Base-by-base conservation (phyloP, 1,140 invertebrate genomes). In the Hyles euphorbiae region DNA sequence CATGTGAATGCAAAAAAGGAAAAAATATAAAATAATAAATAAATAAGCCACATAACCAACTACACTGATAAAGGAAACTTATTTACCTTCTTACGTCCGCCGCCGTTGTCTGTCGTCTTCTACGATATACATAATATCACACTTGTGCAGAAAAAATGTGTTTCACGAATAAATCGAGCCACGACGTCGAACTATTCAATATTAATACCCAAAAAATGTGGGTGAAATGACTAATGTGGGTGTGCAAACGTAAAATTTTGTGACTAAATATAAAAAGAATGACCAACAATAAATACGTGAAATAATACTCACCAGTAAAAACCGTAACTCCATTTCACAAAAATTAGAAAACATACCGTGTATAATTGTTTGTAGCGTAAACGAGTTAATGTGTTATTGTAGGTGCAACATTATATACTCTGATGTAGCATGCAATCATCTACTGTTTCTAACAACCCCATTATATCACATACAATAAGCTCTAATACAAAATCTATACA, bases 1-100 rank as follows among this genome's bases (percentile, higher is more conserved):
- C 85, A 88, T 88, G 85, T 88, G 85, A 88, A 88, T 85, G 81
- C 81, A 84, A 85, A 83, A 81, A 77, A 81, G 54, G 73, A 63
- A 70, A 70, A 76, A 85, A 83, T 73, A 78, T 80, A 76, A 83
- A 84, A 88, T 85, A 88, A 83, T 68, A 72, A 58, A 76, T 71
- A 73, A 68, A 88, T 85, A 88, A 88, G 83, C 83, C 76, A 85
- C 75, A 88, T 81, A 85, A 86, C 81, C 78, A 82, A 81, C 80
- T 82, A 86, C 79, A 58, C 75, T 64, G 63, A 68, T 70, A 74
- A 65, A 68, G 53, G 59, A 76, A 71, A 72, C 12, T 56, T 52
- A 67, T 78, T 78, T 78, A 78, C 75, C 75, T 78, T 68, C 34
- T 7, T 53, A 43, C 53, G n/a, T 53, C 46, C 51, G 66, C 58